Percentiles rank a stretch among this genome's conserved stretches.
These are phyloP conservation scores for Eumeta japonica DNA, from an alignment of 1,140 invertebrate genomes.

Conservation along the genomic window DNA sequence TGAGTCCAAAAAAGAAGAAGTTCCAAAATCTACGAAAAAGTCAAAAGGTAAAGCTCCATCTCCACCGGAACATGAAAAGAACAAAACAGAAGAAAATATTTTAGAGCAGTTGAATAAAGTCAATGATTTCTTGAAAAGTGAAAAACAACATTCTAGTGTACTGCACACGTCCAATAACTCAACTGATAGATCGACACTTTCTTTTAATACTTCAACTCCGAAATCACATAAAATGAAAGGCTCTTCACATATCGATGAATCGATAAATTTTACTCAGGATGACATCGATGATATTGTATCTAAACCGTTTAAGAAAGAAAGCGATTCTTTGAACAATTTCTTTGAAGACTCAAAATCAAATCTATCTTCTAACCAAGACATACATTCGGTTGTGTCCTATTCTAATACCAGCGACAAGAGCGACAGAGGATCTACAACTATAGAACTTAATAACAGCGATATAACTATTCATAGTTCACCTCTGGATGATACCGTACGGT, in stretches of 20 bases:
- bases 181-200: constrained; percentile 13
- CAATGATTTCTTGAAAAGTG: constrained; percentile 40
- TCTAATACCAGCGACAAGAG: constrained; percentile 51
- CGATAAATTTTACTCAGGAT: constrained; percentile 48
- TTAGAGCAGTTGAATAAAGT: constrained; percentile 42
- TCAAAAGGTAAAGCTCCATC: constrained; percentile 73
- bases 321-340: constrained; percentile 53
- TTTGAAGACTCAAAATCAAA: constrained; percentile 55
- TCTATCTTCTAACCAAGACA: constrained; percentile 49
- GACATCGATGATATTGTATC: constrained; percentile 51
- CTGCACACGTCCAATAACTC: constrained; percentile 25
- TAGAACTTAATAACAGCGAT: constrained; percentile 71
- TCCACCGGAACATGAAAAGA: constrained; percentile 57
- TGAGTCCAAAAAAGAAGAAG: constrained; percentile 37
- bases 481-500: constrained; percentile 51
- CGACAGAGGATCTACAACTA: constrained; percentile 53
- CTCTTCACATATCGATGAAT: constrained; percentile 31
- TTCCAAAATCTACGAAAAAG: constrained; percentile 59
- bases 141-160: constrained; percentile 45
- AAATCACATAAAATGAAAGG: constrained; percentile 41
- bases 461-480: constrained; percentile 73
- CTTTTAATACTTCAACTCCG: constrained; percentile 46
- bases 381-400: constrained; percentile 42
- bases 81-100: constrained; percentile 47
- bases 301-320: constrained; percentile 50